phyloP scores from a whole-genome alignment of 2,888 invertebrate species.

The Atrina japonica region DNA sequence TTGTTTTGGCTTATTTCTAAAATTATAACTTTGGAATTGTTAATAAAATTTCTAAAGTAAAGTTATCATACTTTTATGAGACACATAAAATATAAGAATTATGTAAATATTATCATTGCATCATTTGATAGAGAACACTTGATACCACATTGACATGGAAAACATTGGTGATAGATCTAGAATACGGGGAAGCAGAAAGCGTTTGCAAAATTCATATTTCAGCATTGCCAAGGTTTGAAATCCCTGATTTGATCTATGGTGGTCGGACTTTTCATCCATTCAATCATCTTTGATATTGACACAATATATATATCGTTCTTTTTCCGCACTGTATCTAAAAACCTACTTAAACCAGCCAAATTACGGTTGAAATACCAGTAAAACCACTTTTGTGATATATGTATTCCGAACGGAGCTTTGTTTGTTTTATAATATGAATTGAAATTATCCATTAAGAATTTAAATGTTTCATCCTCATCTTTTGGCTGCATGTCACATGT shows the following conservation, averaged over 20 bases:
- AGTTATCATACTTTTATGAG: too few relatives aligned
- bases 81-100: too few relatives aligned
- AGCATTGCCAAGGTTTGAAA: constrained; percentile 70
- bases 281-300: constrained; percentile 63
- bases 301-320: constrained; percentile 72
- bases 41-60: too few relatives aligned
- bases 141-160: too few relatives aligned
- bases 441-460: constrained; percentile 88
- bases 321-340: constrained; percentile 53
- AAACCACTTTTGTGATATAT: constrained; percentile 63
- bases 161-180: too few relatives aligned
- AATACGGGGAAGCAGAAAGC: too few relatives aligned
- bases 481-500: constrained; percentile 56
- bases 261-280: constrained; percentile 71
- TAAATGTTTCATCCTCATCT: constrained; percentile 53
- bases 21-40: too few relatives aligned
- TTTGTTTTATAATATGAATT: constrained; percentile 55
- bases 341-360: constrained; percentile 52
- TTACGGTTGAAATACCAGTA: constrained; percentile 60
- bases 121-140: too few relatives aligned
- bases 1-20: too few relatives aligned
- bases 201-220: not conserved
- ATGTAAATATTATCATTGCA: too few relatives aligned
- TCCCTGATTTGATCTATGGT: constrained; percentile 52
- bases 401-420: constrained; percentile 58